Evolutionary conservation across 2,888 invertebrate genomes (phyloP).

Genomic region (Chloroclystis v-ata): DNA sequence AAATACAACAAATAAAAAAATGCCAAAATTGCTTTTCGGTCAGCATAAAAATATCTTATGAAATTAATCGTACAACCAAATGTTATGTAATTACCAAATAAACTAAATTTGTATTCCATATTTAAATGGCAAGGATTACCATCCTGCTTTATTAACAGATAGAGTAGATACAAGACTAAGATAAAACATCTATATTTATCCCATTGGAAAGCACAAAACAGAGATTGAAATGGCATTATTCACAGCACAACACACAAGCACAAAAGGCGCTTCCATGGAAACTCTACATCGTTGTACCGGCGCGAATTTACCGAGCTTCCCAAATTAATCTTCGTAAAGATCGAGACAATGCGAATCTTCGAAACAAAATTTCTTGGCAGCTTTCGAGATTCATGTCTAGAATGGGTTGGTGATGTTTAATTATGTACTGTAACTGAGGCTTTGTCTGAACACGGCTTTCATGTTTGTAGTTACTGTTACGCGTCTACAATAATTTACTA

Average conservation of each 20-base stretch:
- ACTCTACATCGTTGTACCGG: conserved; percentile 30
- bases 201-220: neutral
- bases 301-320: conserved; percentile 52
- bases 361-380: conserved; percentile 55
- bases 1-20: no score
- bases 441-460: neutral
- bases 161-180: no score
- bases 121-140: no score
- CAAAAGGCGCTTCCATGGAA: conserved; percentile 31
- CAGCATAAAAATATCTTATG: no score
- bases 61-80: no score
- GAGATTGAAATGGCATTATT: neutral
- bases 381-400: conserved; percentile 46
- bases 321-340: conserved; percentile 69
- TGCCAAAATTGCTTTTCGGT: no score
- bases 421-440: neutral
- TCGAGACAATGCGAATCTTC: conserved; percentile 65
- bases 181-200: neutral
- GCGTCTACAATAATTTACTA: no score
- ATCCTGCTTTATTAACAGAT: no score
- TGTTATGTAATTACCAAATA: no score
- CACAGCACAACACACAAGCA: conserved; percentile 1
- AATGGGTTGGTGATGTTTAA: conserved; percentile 29
- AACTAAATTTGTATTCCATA: no score
- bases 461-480: no score